Conservation (phyloP, 2,797 vertebrate species). For the Xenopus petersii region DNA sequence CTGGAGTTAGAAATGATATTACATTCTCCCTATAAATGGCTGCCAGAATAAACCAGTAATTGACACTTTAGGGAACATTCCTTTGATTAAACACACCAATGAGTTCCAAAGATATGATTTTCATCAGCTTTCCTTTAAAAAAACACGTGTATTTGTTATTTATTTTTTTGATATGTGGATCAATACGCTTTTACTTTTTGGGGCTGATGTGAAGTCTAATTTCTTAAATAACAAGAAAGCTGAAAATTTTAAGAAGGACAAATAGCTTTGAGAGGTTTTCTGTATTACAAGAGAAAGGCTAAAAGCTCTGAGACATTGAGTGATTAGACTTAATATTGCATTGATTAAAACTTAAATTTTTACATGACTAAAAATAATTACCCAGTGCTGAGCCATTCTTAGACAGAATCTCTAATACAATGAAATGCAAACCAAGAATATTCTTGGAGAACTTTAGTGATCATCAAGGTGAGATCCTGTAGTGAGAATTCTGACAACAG, state of each 20-base stretch:
- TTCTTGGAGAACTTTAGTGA: too few relatives aligned
- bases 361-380: neutral
- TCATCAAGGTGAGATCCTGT: too few relatives aligned
- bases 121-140: constrained; percentile 12
- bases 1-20: constrained; percentile 8
- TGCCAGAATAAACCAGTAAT: constrained; percentile 10
- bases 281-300: neutral
- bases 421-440: too few relatives aligned
- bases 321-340: constrained; percentile 1
- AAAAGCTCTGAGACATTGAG: neutral
- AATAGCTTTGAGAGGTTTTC: neutral
- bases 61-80: constrained; percentile 21
- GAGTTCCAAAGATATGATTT: constrained; percentile 9
- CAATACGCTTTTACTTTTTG: neutral
- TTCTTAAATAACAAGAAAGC: neutral
- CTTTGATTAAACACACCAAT: constrained; percentile 13
- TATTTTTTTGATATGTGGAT: neutral
- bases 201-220: neutral
- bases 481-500: too few relatives aligned
- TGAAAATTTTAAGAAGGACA: neutral
- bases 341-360: constrained; percentile 14
- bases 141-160: too few relatives aligned
- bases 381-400: too few relatives aligned
- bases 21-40: neutral
- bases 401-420: too few relatives aligned